phyloP scores from a whole-genome alignment of 2,113 vertebrate genomes.

The Tretioscincus oriximinensis region DNA sequence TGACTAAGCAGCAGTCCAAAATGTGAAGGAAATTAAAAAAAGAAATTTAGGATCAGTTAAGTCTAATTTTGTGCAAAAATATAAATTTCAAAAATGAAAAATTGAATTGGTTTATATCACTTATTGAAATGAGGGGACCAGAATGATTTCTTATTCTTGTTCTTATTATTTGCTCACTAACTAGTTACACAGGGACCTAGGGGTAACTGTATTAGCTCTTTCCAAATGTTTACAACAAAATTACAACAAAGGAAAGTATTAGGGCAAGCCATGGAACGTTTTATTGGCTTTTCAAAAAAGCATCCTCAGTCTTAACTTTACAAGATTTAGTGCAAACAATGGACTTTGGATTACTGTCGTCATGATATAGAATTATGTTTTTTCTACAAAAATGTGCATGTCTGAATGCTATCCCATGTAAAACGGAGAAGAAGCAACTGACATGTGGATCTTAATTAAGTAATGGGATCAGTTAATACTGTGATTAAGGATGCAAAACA shows the following conservation, averaged over 20 bases:
- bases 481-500: neutral
- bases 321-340: too few relatives aligned
- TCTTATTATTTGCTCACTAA: neutral
- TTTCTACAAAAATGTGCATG: neutral
- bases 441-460: neutral
- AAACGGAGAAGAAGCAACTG: neutral
- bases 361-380: neutral
- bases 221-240: neutral
- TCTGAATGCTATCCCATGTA: neutral
- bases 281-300: neutral
- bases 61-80: neutral
- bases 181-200: neutral
- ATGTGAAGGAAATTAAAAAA: neutral
- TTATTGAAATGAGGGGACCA: neutral
- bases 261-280: too few relatives aligned
- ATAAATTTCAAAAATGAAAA: neutral
- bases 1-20: neutral
- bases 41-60: neutral
- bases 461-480: neutral
- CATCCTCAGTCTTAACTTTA: neutral
- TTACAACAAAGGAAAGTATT: neutral
- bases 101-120: neutral
- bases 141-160: neutral
- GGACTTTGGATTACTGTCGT: neutral
- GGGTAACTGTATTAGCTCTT: neutral